Evolutionary conservation across 1,140 invertebrate species (phyloP), one percentile per base, ranked within the genome.

Genomic region (Diploscapter pachys): DNA sequence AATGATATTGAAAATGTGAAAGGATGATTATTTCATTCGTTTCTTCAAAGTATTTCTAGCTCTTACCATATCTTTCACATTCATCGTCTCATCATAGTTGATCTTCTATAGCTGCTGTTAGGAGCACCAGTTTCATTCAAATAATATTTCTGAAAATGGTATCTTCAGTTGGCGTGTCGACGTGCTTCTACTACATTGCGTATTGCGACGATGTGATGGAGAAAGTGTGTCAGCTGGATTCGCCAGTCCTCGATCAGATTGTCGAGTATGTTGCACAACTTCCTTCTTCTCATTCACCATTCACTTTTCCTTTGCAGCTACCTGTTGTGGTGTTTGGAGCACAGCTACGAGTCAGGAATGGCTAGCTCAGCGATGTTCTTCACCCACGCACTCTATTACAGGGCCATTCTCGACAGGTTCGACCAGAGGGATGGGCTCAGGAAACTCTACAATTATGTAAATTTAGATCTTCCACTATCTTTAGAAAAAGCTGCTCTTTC

Each of bases 341-440:
- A 94, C 82, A 96, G 93, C 48, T 95, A 98, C 84, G 93, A 96
- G 86, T 96, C 94, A 0, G 94, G 94, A 55, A 89, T 94, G 76
- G 96, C 94, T 83, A 93, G 97, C 87, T 94, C 95, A 2, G 94
- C 94, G 8, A 96, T 98, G 93, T 98, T 98, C 86, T 97, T 98
- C 85, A 71, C 81, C 31, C 71, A 79, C 52, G 92, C 93, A 4
- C 96, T 97, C 86, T 91, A 93, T 71, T 98, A 96, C 86, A 90
- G 92, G 80, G 90, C 93, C 0, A 93, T 96, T 80, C 86, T 98
- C 2, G 92, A 96, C 78, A 91, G 95, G 84, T 98, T 98, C 84
- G 95, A 98, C 86, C 88, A 90, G 52, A 91, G 93, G 83, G 94
- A 97, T 89, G 95, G 95, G 0, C 88, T 97, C 3, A 87, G 95